Percentiles rank a stretch among this genome's conserved stretches.
Evolutionary conservation across 2,113 vertebrate species (phyloP).

Genomic region (Apteryx mantelli): DNA sequence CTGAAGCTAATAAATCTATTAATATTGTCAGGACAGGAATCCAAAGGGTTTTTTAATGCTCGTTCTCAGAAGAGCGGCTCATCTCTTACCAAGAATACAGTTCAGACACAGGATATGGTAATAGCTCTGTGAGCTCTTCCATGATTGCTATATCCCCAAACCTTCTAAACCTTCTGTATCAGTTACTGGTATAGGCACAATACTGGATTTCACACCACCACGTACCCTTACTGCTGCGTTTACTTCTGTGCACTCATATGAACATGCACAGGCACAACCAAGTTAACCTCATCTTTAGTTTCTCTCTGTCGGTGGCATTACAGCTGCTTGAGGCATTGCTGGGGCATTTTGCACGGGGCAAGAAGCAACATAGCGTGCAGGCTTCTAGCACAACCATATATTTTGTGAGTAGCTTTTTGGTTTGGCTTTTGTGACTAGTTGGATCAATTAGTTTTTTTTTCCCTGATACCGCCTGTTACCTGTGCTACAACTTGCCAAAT

Average conservation of each 20-base stretch:
- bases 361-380: too few species aligned
- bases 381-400: not conserved
- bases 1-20: not conserved
- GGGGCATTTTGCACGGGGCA: not conserved
- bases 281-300: not conserved
- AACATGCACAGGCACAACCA: not conserved
- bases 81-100: not conserved
- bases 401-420: not conserved
- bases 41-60: not conserved
- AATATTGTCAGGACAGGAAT: not conserved
- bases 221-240: not conserved
- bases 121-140: not conserved
- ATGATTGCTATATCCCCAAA: not conserved
- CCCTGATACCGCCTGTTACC: not conserved
- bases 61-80: not conserved
- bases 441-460: not conserved
- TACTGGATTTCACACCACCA: not conserved
- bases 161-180: not conserved
- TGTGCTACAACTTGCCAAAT: not conserved
- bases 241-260: not conserved
- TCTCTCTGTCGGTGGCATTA: too few species aligned
- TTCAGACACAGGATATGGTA: not conserved
- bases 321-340: not conserved
- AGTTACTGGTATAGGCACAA: not conserved
- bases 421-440: not conserved